phyloP scores from a whole-genome alignment of 37 sponge, comb jelly and placozoan genomes.

The Aphrocallistes beatrix region DNA sequence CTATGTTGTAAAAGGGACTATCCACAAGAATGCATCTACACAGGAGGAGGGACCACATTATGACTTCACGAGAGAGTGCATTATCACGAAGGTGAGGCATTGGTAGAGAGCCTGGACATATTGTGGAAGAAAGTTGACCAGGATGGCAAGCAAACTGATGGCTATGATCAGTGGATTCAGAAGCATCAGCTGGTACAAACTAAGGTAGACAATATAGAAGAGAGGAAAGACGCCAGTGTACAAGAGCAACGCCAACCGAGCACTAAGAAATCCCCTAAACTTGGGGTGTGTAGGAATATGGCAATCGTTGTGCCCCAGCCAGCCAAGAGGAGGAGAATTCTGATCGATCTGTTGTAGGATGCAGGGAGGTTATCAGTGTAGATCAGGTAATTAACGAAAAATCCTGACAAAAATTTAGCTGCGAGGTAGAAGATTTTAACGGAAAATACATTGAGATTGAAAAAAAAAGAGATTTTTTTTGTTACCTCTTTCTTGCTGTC shows the following conservation, averaged over 20 bases:
- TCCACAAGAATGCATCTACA: no score
- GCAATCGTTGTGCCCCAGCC: not conserved
- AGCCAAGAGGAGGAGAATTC: not conserved
- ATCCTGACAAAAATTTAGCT: not conserved
- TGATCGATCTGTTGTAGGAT: not conserved
- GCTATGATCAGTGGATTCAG: not conserved
- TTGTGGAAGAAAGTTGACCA: not conserved
- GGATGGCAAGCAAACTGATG: not conserved
- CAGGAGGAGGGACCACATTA: no score
- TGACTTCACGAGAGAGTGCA: no score
- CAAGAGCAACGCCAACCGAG: not conserved
- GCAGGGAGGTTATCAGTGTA: not conserved
- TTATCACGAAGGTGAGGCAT: not conserved
- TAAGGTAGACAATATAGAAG: not conserved
- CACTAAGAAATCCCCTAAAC: not conserved
- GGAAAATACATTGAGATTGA: not conserved
- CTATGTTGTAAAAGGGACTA: no score
- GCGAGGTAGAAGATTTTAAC: not conserved
- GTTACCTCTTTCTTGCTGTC: not conserved
- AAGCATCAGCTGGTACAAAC: not conserved
- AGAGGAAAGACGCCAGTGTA: not conserved
- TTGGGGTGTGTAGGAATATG: not conserved
- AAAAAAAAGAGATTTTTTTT: not conserved
- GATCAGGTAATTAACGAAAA: not conserved
- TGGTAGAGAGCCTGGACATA: not conserved